Percentiles rank a stretch among this genome's conserved stretches.
phyloP scores from a whole-genome alignment of 2,888 invertebrate genomes.

The Temnothorax unifasciatus region DNA sequence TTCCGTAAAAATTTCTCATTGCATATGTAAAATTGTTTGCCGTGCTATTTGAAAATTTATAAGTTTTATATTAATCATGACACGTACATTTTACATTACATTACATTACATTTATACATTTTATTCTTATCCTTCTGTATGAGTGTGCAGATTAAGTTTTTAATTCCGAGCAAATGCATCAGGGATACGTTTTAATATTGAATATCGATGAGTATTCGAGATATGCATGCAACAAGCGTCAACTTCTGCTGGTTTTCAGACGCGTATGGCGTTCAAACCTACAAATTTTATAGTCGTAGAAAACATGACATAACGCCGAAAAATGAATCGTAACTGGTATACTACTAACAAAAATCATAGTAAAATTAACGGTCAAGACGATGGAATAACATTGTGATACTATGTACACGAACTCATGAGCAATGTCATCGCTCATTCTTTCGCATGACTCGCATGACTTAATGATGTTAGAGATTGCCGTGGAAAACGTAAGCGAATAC shows the following conservation, averaged over 20 bases:
- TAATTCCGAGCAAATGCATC: neutral
- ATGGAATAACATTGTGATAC: constrained; percentile 17
- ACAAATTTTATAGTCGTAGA: constrained; percentile 20
- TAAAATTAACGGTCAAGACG: neutral
- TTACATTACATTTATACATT: neutral
- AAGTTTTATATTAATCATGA: neutral
- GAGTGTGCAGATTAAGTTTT: too few relatives aligned
- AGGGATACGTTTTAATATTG: constrained; percentile 13
- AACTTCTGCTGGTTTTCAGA: constrained; percentile 36
- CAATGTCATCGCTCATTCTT: constrained; percentile 81
- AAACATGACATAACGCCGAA: neutral
- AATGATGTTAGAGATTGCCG: constrained; percentile 81
- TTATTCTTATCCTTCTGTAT: neutral
- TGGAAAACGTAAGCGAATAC: constrained; percentile 78
- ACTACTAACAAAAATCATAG: neutral
- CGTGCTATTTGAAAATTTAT: neutral
- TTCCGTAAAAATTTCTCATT: neutral
- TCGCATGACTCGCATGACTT: constrained; percentile 76
- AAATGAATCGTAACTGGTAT: neutral
- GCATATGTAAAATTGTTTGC: neutral
- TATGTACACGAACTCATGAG: neutral
- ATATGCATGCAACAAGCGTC: constrained; percentile 5
- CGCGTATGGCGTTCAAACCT: constrained; percentile 63
- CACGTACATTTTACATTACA: too few relatives aligned
- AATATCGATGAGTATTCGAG: constrained; percentile 41